phyloP scores from a whole-genome alignment of 2,888 invertebrate species.

The Hyalella azteca region DNA sequence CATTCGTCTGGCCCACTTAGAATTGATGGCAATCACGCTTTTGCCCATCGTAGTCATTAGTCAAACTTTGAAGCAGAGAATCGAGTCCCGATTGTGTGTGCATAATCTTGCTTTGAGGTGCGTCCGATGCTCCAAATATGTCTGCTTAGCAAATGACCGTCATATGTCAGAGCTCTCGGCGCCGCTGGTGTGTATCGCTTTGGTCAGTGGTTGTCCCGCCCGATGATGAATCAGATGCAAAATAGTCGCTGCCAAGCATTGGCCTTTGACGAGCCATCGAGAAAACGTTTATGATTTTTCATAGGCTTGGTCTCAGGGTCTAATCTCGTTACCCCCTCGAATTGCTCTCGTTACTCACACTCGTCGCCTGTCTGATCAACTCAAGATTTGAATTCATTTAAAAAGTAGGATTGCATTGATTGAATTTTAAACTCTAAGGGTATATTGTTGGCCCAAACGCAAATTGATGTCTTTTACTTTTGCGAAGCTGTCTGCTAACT shows the following conservation, averaged over 20 bases:
- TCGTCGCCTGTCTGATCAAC: no score
- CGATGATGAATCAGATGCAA: no score
- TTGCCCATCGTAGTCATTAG: background rate
- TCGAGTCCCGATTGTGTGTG: constrained; percentile 10
- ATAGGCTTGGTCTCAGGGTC: background rate
- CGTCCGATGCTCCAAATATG: background rate
- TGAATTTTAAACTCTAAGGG: no score
- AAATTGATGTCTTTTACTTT: no score
- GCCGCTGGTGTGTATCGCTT: background rate
- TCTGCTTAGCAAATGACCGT: background rate
- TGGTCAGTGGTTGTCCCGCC: background rate
- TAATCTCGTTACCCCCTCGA: background rate
- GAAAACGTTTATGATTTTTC: no score
- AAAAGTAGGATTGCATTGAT: no score
- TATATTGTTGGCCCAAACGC: no score
- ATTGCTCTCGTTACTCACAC: constrained; percentile 1
- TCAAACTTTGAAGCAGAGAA: constrained; percentile 1
- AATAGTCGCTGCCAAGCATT: no score
- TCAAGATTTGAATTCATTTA: no score
- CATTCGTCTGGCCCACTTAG: background rate
- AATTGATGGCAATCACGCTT: constrained; percentile 17
- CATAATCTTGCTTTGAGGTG: constrained; percentile 5
- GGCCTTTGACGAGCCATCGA: no score
- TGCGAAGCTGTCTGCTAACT: no score
- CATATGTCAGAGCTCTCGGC: background rate